A percentile compares a stretch with the other conserved stretches of the same genome.
These are phyloP conservation scores for Aromia moschata DNA, from an alignment of 2,888 invertebrate species.

Conservation along the genomic window DNA sequence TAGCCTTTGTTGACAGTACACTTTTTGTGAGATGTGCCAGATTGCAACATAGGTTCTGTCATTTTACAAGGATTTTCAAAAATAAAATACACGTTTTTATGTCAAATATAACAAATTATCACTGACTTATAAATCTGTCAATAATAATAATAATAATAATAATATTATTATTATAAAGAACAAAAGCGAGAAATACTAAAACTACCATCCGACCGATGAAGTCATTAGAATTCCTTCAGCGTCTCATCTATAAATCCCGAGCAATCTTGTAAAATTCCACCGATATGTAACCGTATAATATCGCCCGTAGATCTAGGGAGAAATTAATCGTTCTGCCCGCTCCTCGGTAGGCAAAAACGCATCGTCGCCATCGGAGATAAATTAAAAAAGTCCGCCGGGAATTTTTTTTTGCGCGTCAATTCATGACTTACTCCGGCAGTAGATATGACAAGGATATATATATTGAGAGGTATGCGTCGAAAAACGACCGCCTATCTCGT, in stretches of 20 bases:
- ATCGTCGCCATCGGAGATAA: conserved; percentile 7
- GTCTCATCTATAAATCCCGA: conserved; percentile 27
- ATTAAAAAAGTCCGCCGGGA: conserved; percentile 32
- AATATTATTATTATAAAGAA: conserved; percentile 2
- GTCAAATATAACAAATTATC: too few species aligned
- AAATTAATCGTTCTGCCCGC: conserved; percentile 28
- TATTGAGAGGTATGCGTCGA: conserved; percentile 30
- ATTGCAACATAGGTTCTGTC: too few species aligned
- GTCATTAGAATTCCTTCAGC: conserved; percentile 19
- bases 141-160: too few species aligned
- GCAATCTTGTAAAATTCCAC: conserved; percentile 39
- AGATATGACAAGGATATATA: conserved; percentile 39
- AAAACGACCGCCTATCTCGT: conserved; percentile 50
- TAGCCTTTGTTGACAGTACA: too few species aligned
- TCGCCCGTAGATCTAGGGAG: conserved; percentile 27
- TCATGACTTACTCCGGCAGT: conserved; percentile 40
- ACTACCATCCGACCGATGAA: conserved; percentile 3
- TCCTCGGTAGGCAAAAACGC: conserved; percentile 1
- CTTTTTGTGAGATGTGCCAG: too few species aligned
- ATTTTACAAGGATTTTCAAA: too few species aligned
- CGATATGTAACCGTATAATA: conserved; percentile 35
- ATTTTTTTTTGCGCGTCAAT: conserved; percentile 38
- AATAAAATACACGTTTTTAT: too few species aligned
- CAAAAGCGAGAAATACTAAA: neutral
- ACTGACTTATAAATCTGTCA: too few species aligned